Evolutionary conservation across 1,140 invertebrate genomes (phyloP), one percentile per base, ranked within the genome.

Genomic region (Trichonephila clavata): DNA sequence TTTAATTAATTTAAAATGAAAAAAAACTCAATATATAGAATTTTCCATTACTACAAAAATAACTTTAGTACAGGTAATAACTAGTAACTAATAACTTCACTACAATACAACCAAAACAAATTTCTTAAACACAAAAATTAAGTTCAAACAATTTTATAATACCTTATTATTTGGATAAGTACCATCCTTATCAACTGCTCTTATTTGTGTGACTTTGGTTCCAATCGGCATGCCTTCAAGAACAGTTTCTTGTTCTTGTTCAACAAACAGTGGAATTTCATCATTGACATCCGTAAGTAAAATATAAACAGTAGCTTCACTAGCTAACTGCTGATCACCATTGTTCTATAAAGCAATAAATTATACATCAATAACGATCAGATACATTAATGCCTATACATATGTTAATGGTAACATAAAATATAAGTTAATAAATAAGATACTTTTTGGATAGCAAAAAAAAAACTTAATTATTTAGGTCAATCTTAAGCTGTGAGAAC

Each of bases 231-330:
- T 98, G 83, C 98, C 98, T 96, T 99, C 98, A 86, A 98, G 96
- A 68, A 99, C 98, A 21, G 98, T 99, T 96, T 98, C 98, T 95
- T 99, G 98, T 96, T 99, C 98, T 95, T 98, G 96, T 96, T 99
- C 98, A 93, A 98, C 98, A 96, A 99, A 99, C 93, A 99, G 96
- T 13, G 98, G 98, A 95, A 99, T 99, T 96, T 99, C 98, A 96
- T 99, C 98, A 96, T 99, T 99, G 80, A 99, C 98, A 96, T 99
- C 98, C 96, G 99, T 98, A 80, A 99, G 96, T 96, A 98, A 97
- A 95, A 99, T 98, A 96, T 97, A 98, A 92, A 99, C 98, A 61
- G 98, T 99, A 7, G 98, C 98, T 96, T 99, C 98, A 59, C 98
- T 98, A 71, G 98, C 98, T 94, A 99, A 96, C 96, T 99, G 98